Evolutionary conservation across 2,113 vertebrate genomes (phyloP).

Genomic region (Hippoglossus stenolepis): DNA sequence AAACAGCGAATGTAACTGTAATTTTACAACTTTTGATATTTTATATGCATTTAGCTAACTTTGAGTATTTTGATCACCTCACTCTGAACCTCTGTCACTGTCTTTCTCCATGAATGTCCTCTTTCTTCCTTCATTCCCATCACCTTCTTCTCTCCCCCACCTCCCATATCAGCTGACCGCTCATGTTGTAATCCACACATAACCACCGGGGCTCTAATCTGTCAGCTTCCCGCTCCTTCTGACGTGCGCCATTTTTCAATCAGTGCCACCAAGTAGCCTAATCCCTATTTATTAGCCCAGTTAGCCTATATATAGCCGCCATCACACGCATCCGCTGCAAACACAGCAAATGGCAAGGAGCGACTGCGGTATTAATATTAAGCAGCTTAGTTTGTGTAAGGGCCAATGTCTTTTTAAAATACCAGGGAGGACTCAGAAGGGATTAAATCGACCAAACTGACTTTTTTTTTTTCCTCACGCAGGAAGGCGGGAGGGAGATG

Average conservation of each 20-base stretch:
- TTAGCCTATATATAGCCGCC: conserved; percentile 67
- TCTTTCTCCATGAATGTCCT: conserved; percentile 19
- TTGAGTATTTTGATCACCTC: no score
- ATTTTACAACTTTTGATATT: no score
- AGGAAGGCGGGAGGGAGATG: conserved; percentile 2
- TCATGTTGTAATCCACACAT: conserved; percentile 44
- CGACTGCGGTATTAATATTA: conserved; percentile 67
- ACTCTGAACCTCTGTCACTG: no score
- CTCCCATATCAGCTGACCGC: conserved; percentile 44
- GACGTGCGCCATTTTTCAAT: conserved; percentile 41
- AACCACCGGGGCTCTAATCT: conserved; percentile 34
- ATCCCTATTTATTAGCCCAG: conserved; percentile 70
- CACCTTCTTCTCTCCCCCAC: background rate
- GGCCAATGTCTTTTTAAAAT: conserved; percentile 67
- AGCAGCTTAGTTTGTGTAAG: conserved; percentile 72
- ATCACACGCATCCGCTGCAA: conserved; percentile 27
- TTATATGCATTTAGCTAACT: background rate
- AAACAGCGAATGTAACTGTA: no score
- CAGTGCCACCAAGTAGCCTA: conserved; percentile 39
- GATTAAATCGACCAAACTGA: conserved; percentile 59
- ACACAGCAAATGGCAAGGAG: conserved; percentile 54
- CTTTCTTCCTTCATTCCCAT: background rate
- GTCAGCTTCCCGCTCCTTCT: conserved; percentile 27
- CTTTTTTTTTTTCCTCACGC: conserved; percentile 17
- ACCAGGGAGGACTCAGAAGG: conserved; percentile 47